These are phyloP conservation scores for Torymus aiolomorphi DNA, from an alignment of 2,888 invertebrate genomes.

Conservation along the genomic window DNA sequence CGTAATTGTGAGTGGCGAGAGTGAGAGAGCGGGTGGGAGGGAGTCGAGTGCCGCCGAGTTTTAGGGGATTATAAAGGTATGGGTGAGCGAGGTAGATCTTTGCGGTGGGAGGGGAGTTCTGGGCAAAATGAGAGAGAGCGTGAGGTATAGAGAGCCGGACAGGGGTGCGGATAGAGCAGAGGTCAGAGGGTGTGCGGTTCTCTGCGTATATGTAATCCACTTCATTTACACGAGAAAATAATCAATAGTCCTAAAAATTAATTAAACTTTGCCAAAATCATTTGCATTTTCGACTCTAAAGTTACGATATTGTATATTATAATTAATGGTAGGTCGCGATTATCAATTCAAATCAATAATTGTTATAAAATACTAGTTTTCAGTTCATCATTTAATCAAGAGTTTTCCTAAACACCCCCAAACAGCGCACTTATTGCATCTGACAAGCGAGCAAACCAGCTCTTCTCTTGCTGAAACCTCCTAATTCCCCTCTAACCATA, in stretches of 20 bases:
- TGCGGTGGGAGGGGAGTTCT: background rate
- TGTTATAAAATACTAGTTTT: no score
- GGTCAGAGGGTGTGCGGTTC: background rate
- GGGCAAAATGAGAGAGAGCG: background rate
- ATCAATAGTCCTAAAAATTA: no score
- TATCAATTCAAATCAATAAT: no score
- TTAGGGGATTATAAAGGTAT: constrained; percentile 51
- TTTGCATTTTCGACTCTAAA: no score
- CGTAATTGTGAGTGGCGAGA: constrained; percentile 67
- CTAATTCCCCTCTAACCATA: background rate
- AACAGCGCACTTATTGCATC: background rate
- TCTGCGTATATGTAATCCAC: constrained; percentile 38
- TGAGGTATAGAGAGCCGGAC: constrained; percentile 42
- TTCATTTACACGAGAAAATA: constrained; percentile 69
- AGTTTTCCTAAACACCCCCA: background rate
- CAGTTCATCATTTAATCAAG: no score
- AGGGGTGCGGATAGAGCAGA: background rate
- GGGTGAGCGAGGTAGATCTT: constrained; percentile 18
- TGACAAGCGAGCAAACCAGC: constrained; percentile 20
- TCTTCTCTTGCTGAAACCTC: background rate
- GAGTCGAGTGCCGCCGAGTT: constrained; percentile 38
- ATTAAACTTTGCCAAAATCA: no score
- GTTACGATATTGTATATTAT: no score
- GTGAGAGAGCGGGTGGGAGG: no score
- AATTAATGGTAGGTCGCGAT: no score